Conservation (phyloP, 2,888 invertebrate species). For the Tetragonula carbonaria region DNA sequence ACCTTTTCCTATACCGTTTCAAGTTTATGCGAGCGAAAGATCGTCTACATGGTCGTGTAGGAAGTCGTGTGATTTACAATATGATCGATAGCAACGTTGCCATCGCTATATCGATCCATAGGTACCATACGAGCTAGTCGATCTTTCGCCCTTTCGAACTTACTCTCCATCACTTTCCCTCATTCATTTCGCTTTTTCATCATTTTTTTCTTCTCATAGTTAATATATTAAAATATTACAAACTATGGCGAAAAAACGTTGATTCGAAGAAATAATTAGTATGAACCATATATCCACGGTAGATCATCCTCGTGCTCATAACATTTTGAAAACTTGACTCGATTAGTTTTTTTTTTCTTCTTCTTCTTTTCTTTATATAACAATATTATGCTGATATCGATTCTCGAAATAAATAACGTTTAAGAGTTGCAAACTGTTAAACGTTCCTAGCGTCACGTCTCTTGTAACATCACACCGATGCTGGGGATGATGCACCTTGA, state of each 20-base stretch:
- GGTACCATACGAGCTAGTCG: constrained; percentile 4
- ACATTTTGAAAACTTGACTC: constrained; percentile 63
- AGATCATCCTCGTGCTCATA: constrained; percentile 59
- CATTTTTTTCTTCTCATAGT: constrained; percentile 50
- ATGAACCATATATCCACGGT: constrained; percentile 54
- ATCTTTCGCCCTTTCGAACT: constrained; percentile 49
- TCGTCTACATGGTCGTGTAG: constrained; percentile 35
- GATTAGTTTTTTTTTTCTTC: constrained; percentile 50
- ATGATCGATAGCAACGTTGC: not conserved
- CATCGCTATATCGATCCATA: not conserved
- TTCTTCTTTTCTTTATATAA: constrained; percentile 48
- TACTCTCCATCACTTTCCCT: not conserved
- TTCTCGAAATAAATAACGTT: constrained; percentile 65
- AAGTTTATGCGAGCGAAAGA: constrained; percentile 61
- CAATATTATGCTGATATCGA: constrained; percentile 68
- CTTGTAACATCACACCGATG: constrained; percentile 37
- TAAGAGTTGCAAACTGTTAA: constrained; percentile 44
- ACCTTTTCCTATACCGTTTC: constrained; percentile 12
- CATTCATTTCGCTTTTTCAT: not conserved
- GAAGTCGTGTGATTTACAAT: not conserved
- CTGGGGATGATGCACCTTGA: constrained; percentile 52
- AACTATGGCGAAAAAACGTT: constrained; percentile 72
- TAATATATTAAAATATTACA: constrained; percentile 76
- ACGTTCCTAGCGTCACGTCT: constrained; percentile 45
- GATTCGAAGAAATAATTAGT: constrained; percentile 66